Evolutionary conservation across 1,140 invertebrate genomes (phyloP).

Genomic region (Acromyrmex charruanus): DNA sequence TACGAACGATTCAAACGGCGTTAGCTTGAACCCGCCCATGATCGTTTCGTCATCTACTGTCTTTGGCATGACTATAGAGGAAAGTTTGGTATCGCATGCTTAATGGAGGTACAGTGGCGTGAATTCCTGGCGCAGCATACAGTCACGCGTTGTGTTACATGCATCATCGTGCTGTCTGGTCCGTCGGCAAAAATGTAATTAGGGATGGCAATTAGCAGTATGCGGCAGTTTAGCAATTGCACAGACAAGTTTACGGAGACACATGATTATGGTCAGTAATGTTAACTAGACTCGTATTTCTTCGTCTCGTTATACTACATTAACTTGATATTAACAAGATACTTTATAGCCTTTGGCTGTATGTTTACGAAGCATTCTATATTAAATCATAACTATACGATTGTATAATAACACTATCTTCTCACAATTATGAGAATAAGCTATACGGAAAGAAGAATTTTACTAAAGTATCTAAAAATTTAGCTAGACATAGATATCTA

Average conservation of each 20-base stretch:
- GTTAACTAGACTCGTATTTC: conserved; percentile 43
- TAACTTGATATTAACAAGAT: conserved; percentile 15
- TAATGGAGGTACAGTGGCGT: conserved; percentile 35
- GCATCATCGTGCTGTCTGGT: conserved; percentile 19
- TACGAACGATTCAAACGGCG: conserved; percentile 25
- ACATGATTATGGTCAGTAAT: conserved; percentile 9
- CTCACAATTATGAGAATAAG: background rate
- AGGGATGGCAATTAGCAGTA: conserved; percentile 39
- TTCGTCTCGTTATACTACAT: background rate
- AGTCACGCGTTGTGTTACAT: conserved; percentile 13
- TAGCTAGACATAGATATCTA: too few relatives aligned
- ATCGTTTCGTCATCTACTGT: conserved; percentile 65
- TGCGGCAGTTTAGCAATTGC: conserved; percentile 18
- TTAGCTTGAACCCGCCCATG: conserved; percentile 59
- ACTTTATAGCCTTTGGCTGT: background rate
- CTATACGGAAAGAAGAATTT: too few relatives aligned
- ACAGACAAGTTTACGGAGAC: conserved; percentile 3
- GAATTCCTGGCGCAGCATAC: conserved; percentile 32
- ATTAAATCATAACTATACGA: background rate
- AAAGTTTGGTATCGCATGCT: conserved; percentile 61
- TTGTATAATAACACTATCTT: background rate
- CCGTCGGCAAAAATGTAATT: conserved; percentile 41
- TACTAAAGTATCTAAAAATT: too few relatives aligned
- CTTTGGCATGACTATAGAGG: conserved; percentile 49
- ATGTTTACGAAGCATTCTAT: background rate